A percentile compares a stretch with the other conserved stretches of the same genome.
Conservation (phyloP, 1,140 invertebrate species). For the Sycophila sp. region DNA sequence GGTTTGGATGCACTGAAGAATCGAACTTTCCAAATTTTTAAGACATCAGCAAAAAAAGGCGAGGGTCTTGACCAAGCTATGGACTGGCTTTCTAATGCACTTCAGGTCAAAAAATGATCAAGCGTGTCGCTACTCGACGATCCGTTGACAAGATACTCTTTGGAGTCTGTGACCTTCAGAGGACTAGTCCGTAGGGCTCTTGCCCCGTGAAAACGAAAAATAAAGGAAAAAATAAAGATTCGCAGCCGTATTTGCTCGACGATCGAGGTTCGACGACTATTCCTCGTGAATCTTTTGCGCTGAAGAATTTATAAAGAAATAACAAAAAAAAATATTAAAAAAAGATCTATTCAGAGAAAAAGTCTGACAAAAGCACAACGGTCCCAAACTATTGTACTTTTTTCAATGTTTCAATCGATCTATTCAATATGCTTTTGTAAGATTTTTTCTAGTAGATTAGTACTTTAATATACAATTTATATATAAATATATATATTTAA, state of each 20-base stretch:
- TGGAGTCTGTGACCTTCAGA: not conserved
- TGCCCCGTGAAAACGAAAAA: conserved; percentile 5
- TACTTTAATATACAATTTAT: conserved; percentile 26
- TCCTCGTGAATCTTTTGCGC: conserved; percentile 19
- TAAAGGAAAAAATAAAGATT: no score
- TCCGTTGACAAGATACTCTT: not conserved
- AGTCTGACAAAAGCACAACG: conserved; percentile 36
- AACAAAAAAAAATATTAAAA: conserved; percentile 4
- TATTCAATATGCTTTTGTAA: conserved; percentile 31
- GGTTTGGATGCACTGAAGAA: conserved; percentile 95
- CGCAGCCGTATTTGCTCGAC: not conserved
- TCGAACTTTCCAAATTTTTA: conserved; percentile 99
- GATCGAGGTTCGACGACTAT: not conserved
- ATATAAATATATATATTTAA: conserved; percentile 30
- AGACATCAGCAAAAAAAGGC: conserved; percentile 98
- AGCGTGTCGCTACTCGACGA: not conserved
- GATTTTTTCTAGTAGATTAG: conserved; percentile 34
- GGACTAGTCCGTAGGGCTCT: conserved; percentile 15
- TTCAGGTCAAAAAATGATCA: conserved; percentile 86
- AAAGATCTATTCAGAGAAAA: conserved; percentile 31
- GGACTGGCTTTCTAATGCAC: conserved; percentile 95
- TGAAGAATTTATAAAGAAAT: conserved; percentile 20
- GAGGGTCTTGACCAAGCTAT: conserved; percentile 98
- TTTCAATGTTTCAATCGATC: no score
- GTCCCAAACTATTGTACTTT: conserved; percentile 6